Base-by-base conservation (phyloP, 2,113 vertebrate genomes). In the Ophiodon elongatus region DNA sequence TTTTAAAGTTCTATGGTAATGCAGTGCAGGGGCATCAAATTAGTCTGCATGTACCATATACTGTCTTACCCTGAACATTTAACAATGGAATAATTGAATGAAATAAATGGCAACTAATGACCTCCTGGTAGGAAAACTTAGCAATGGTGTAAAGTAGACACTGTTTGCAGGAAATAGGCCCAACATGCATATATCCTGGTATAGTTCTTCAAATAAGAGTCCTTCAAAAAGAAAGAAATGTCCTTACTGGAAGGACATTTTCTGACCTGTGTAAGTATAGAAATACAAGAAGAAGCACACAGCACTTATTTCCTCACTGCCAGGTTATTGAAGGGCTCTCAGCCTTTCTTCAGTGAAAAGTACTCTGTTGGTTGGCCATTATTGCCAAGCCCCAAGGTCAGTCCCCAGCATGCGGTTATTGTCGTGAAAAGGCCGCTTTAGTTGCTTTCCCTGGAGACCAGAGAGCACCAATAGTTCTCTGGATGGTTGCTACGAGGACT, bases 331-430 rank as follows among this genome's bases (percentile, higher is more conserved):
- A 35, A 43, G 43, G 17, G 8, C 59, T 71, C 69, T 75, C 52
- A 54, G 63, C n/a, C 37, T 29, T 45, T 82, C 65, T 79, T 76
- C 52, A 69, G 19, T 63, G 17, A 56, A 73, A 73, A 54, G 17
- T 41, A 47, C 75, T 83, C 23, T 6, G 57, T 76, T 63, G 76
- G 63, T 80, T 1, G 23, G n/a, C 65, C 35, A 74, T 74, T 86
- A 50, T 66, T 35, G 72, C 71, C 79, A 83, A 88, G 78, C 79
- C 52, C 76, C 82, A 80, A 85, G 82, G 83, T 90, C 86, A 86
- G 78, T 52, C 78, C 54, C 39, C 78, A 70, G 60, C 81, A 66
- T 50, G 75, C 78, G 45, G 81, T 66, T 79, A 56, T 75, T 85
- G 76, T 85, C 76, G 64, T 67, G 31, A 57, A 77, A 79, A 63